Evolutionary conservation across 30 jellyfish, hydroid and myxozoan genomes (phyloP).

Genomic region (Haliclystus octoradiatus): DNA sequence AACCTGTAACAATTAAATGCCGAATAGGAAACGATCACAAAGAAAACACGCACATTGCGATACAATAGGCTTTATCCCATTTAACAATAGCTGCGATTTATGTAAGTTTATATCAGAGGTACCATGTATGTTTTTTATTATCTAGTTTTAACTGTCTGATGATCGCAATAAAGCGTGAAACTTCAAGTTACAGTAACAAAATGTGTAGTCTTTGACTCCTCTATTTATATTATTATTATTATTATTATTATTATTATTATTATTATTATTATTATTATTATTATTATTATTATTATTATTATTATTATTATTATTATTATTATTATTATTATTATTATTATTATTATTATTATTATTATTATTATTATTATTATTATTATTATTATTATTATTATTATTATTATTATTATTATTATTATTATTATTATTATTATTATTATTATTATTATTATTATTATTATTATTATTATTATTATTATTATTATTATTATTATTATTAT

Average conservation of each 20-base stretch:
- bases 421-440: not conserved
- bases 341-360: not conserved
- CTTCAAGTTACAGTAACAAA: too few species aligned
- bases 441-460: not conserved
- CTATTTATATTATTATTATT: too few species aligned
- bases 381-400: not conserved
- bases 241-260: not conserved
- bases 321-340: not conserved
- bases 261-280: not conserved
- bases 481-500: not conserved
- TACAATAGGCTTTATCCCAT: too few species aligned
- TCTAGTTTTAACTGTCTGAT: too few species aligned
- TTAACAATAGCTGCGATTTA: too few species aligned
- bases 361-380: not conserved
- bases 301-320: not conserved
- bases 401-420: not conserved
- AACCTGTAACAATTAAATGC: too few species aligned
- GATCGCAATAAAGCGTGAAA: too few species aligned
- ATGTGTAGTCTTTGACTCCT: too few species aligned
- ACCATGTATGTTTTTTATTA: too few species aligned
- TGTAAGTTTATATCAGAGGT: too few species aligned
- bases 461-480: not conserved
- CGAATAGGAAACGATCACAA: too few species aligned
- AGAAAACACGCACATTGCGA: too few species aligned
- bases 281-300: not conserved